A percentile compares a stretch with the other conserved stretches of the same genome.
Conservation (phyloP, 2,797 vertebrate species). For the Emydoidea blandingii region DNA sequence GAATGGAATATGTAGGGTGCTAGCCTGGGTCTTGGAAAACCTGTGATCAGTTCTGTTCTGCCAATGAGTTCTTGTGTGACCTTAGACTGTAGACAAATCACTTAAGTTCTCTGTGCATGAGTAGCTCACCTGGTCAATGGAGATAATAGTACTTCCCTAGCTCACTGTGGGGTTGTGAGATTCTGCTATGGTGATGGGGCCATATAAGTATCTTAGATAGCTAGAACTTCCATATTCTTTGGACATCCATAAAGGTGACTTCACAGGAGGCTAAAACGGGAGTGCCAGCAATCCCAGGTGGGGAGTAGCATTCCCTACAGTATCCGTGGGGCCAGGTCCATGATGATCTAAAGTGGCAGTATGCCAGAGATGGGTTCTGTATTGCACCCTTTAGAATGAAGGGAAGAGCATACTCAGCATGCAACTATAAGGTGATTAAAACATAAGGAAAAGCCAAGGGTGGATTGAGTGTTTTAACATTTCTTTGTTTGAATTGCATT, state of each 20-base stretch:
- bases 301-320: fast-evolving
- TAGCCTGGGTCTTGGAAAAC: not conserved
- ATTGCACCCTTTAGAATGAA: not conserved
- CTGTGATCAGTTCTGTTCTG: not conserved
- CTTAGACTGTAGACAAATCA: not conserved
- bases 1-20: not conserved
- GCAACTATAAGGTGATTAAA: not conserved
- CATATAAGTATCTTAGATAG: not conserved
- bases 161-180: not conserved
- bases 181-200: not conserved
- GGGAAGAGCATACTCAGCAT: not conserved
- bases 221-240: not conserved
- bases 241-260: not conserved
- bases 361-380: not conserved
- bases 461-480: not conserved
- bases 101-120: not conserved
- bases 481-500: not conserved
- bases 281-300: not conserved
- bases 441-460: fast-evolving
- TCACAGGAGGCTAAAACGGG: not conserved
- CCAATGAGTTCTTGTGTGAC: not conserved
- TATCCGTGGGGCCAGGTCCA: too few relatives aligned
- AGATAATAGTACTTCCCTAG: not conserved
- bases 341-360: not conserved
- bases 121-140: not conserved